phyloP scores from a whole-genome alignment of 92 coral and sea anemone species.

The Palythoa caribaeorum region DNA sequence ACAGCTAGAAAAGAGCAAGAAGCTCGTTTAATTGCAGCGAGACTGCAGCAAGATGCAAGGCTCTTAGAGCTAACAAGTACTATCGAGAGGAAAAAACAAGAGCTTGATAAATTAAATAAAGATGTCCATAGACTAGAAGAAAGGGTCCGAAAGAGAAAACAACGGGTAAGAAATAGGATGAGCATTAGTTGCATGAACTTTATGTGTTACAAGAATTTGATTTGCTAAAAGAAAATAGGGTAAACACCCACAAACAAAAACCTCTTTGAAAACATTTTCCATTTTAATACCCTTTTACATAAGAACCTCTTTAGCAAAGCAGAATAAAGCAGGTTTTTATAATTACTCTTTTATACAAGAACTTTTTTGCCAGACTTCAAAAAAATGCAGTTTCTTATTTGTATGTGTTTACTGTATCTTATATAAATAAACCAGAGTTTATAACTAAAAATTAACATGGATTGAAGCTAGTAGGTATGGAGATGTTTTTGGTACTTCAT shows the following conservation, averaged over 20 bases:
- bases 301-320: background rate
- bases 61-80: conserved; percentile 7
- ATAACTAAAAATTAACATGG: too few relatives aligned
- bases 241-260: background rate
- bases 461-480: background rate
- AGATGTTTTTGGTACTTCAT: background rate
- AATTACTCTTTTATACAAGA: too few relatives aligned
- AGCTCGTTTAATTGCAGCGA: background rate
- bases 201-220: background rate
- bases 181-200: background rate
- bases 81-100: background rate
- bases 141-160: conserved; percentile 36
- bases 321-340: too few relatives aligned
- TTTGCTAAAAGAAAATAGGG: background rate
- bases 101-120: background rate
- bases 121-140: conserved; percentile 10
- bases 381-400: background rate
- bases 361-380: background rate
- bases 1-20: background rate
- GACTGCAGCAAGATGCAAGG: background rate
- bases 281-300: background rate
- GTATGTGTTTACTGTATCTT: too few relatives aligned
- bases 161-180: background rate
- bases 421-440: too few relatives aligned
- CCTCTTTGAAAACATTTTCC: too few relatives aligned